Percentiles rank a stretch among this genome's conserved stretches.
Evolutionary conservation across 30 jellyfish, hydroid and myxozoan genomes (phyloP).

Genomic region (Aurelia coerulea): DNA sequence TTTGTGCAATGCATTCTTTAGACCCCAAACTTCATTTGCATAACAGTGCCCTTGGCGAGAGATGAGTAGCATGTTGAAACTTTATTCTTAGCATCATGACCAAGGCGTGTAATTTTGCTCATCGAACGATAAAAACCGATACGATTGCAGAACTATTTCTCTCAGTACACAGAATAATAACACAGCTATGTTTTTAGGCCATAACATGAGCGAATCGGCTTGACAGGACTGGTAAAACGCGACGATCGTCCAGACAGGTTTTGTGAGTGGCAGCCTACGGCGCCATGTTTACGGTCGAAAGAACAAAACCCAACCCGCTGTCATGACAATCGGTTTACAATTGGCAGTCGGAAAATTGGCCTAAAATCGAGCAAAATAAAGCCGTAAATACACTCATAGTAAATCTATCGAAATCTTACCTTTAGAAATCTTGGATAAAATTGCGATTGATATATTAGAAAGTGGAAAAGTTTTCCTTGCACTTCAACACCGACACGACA

Average conservation of each 20-base stretch:
- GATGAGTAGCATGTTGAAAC: not conserved
- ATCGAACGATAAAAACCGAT: not conserved
- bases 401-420: not conserved
- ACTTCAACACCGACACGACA: constrained; percentile 2
- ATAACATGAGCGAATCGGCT: not conserved
- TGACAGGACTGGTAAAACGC: not conserved
- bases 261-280: constrained; percentile 6
- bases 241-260: not conserved
- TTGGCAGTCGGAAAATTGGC: constrained; percentile 1
- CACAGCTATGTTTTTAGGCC: not conserved
- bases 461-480: not conserved
- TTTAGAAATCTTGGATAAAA: not conserved
- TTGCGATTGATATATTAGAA: not conserved
- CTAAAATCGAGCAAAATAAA: constrained; percentile 10
- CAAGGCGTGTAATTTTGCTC: not conserved
- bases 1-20: constrained; percentile 7
- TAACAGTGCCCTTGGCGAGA: not conserved
- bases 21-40: constrained; percentile 36
- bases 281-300: constrained; percentile 62
- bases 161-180: not conserved
- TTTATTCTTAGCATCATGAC: not conserved
- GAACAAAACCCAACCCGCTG: constrained; percentile 37
- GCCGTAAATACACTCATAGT: not conserved
- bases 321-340: constrained; percentile 26
- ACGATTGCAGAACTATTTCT: not conserved